These are phyloP conservation scores for Rapana venosa DNA, from an alignment of 2,888 invertebrate species.

Conservation along the genomic window DNA sequence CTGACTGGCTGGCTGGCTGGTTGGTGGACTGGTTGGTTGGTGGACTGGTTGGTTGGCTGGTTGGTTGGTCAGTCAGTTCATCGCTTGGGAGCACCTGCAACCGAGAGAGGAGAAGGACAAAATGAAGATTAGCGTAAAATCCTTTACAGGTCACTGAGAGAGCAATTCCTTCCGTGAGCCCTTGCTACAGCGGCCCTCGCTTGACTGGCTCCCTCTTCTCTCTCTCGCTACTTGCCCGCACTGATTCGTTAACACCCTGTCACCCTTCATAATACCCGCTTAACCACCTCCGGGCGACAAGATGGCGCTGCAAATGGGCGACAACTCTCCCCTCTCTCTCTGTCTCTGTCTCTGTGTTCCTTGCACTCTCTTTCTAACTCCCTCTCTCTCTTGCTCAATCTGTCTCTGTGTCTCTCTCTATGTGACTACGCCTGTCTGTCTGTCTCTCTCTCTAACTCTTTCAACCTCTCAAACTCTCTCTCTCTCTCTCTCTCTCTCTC, in stretches of 20 bases:
- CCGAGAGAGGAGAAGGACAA: not conserved
- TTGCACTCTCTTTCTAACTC: not conserved
- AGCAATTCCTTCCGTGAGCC: not conserved
- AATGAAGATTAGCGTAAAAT: constrained; percentile 18
- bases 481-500: constrained; percentile 6
- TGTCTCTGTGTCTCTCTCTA: not conserved
- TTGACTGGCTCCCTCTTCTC: not conserved
- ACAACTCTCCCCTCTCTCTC: not conserved
- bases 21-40: too few species aligned
- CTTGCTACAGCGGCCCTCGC: not conserved
- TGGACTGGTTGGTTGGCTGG: too few species aligned
- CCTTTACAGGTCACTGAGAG: not conserved
- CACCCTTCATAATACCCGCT: constrained; percentile 4
- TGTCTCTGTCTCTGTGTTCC: not conserved
- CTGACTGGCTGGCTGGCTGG: too few species aligned
- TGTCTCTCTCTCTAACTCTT: not conserved
- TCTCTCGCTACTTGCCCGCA: not conserved
- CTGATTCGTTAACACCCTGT: constrained; percentile 22
- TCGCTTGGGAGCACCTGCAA: not conserved
- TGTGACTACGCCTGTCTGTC: not conserved
- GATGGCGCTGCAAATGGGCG: not conserved
- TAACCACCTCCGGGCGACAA: not conserved
- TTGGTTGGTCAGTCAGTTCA: too few species aligned
- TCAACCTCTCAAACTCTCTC: not conserved
- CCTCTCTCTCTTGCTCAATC: not conserved